phyloP scores from a whole-genome alignment of 2,797 vertebrate species.

The Pygocentrus nattereri region DNA sequence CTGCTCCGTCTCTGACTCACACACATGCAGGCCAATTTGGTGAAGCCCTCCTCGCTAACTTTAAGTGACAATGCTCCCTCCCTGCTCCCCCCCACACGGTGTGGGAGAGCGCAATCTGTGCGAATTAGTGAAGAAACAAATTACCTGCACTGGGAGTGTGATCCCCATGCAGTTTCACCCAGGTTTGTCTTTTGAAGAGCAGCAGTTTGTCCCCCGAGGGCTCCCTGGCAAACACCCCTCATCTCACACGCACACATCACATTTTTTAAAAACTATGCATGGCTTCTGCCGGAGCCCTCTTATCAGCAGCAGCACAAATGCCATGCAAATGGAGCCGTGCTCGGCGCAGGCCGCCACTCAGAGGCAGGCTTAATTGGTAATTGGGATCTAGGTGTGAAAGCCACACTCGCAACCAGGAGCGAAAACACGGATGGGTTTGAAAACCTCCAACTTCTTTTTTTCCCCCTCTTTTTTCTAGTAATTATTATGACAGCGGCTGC shows the following conservation, averaged over 20 bases:
- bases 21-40: neutral
- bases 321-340: constrained; percentile 82
- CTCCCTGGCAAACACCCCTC: constrained; percentile 73
- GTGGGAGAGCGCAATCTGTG: constrained; percentile 72
- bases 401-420: constrained; percentile 70
- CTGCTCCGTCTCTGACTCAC: neutral
- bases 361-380: constrained; percentile 86
- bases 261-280: constrained; percentile 78
- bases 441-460: neutral
- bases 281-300: constrained; percentile 78
- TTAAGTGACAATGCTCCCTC: constrained; percentile 27
- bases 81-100: constrained; percentile 63
- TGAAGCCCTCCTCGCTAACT: neutral
- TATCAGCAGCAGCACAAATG: constrained; percentile 82
- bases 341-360: constrained; percentile 81
- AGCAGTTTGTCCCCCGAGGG: constrained; percentile 80
- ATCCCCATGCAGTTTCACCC: constrained; percentile 82
- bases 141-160: constrained; percentile 82
- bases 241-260: constrained; percentile 80
- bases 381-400: constrained; percentile 83
- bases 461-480: neutral
- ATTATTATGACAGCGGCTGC: constrained; percentile 14
- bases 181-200: constrained; percentile 84
- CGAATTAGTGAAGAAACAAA: constrained; percentile 84
- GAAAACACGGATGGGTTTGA: constrained; percentile 67